phyloP scores from a whole-genome alignment of 2,888 invertebrate genomes.

The Netelia inedita region DNA sequence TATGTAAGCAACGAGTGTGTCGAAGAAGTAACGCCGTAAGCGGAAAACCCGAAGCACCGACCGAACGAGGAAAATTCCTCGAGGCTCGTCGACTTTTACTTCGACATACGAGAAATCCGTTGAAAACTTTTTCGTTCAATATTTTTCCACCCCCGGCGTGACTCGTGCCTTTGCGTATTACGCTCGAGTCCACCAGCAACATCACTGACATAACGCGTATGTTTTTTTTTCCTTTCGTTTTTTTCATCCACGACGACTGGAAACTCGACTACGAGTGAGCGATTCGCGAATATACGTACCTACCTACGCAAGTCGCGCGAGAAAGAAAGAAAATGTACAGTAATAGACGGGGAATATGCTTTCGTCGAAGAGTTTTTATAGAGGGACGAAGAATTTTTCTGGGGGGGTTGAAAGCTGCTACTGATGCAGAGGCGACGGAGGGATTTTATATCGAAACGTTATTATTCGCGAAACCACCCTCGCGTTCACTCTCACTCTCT shows the following conservation, averaged over 20 bases:
- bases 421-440: neutral
- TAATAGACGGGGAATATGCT: too few relatives aligned
- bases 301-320: too few relatives aligned
- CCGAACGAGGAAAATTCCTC: conserved; percentile 35
- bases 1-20: neutral
- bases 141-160: conserved; percentile 28
- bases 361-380: too few relatives aligned
- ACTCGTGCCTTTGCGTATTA: conserved; percentile 34
- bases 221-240: neutral
- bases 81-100: conserved; percentile 48
- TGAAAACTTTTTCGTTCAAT: conserved; percentile 62
- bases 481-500: neutral
- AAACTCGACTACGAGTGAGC: neutral
- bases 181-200: conserved; percentile 6
- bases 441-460: conserved; percentile 10
- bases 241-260: neutral
- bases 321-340: too few relatives aligned
- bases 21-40: conserved; percentile 14
- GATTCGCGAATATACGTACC: neutral
- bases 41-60: conserved; percentile 21
- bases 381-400: too few relatives aligned
- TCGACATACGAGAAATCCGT: conserved; percentile 43
- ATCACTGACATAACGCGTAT: conserved; percentile 2
- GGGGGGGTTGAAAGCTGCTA: too few relatives aligned
- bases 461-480: neutral